Evolutionary conservation across 2,797 vertebrate genomes (phyloP).

Genomic region (Hylomyscus alleni): DNA sequence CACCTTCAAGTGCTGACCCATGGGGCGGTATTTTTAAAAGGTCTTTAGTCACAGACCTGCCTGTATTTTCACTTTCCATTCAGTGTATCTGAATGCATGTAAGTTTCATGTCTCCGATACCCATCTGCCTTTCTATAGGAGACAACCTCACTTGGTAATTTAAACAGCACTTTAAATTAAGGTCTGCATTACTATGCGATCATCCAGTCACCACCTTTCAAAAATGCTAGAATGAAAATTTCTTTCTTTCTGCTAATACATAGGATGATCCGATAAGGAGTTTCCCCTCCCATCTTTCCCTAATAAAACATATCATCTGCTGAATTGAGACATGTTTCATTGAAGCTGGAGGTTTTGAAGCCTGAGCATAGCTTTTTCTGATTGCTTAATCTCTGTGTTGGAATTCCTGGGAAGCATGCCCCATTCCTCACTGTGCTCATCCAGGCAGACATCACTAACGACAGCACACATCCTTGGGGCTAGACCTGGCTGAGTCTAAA

Average conservation of each 20-base stretch:
- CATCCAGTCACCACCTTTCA: neutral
- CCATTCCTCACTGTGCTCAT: neutral
- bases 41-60: neutral
- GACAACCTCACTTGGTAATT: conserved; percentile 5
- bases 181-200: neutral
- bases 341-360: neutral
- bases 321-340: neutral
- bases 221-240: conserved; percentile 42
- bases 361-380: conserved; percentile 22
- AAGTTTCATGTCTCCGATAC: neutral
- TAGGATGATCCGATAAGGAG: neutral
- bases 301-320: neutral
- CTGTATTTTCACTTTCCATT: conserved; percentile 42
- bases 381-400: neutral
- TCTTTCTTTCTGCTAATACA: conserved; percentile 9
- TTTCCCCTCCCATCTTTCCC: conserved; percentile 12
- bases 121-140: neutral
- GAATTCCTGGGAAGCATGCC: conserved; percentile 13
- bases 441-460: neutral
- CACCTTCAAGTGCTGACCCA: neutral
- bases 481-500: neutral
- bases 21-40: neutral
- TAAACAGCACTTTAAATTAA: conserved; percentile 30
- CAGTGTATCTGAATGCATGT: neutral
- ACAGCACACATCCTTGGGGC: neutral